phyloP scores from a whole-genome alignment of 2,113 vertebrate genomes.

The Calyptomena viridis region DNA sequence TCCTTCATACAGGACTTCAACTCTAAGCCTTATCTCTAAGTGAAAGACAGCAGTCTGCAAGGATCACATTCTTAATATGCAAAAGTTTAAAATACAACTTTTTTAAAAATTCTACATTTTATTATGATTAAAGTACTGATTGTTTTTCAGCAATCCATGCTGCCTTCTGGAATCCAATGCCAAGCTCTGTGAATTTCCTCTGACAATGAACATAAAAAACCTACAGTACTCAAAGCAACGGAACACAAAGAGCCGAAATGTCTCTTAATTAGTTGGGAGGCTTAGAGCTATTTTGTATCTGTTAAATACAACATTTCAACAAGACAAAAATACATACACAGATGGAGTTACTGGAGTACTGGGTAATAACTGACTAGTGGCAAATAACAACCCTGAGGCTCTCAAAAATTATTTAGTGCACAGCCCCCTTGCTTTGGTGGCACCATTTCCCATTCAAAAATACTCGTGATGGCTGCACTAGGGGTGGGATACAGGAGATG shows the following conservation, averaged over 20 bases:
- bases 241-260: background rate
- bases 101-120: background rate
- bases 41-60: background rate
- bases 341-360: background rate
- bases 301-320: background rate
- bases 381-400: background rate
- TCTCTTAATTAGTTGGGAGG: background rate
- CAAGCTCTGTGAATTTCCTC: conserved; percentile 3
- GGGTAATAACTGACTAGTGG: background rate
- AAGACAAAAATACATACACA: background rate
- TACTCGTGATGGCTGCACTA: background rate
- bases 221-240: background rate
- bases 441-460: conserved; percentile 12
- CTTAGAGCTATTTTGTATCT: background rate
- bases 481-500: background rate
- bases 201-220: conserved; percentile 1
- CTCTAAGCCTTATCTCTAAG: background rate
- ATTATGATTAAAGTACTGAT: background rate
- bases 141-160: background rate
- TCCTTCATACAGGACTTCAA: background rate
- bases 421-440: background rate
- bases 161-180: background rate
- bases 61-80: background rate
- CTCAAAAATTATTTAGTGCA: background rate
- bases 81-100: background rate